Conservation (phyloP, 2,888 invertebrate species). For the Caenorhabditis drosophilae region DNA sequence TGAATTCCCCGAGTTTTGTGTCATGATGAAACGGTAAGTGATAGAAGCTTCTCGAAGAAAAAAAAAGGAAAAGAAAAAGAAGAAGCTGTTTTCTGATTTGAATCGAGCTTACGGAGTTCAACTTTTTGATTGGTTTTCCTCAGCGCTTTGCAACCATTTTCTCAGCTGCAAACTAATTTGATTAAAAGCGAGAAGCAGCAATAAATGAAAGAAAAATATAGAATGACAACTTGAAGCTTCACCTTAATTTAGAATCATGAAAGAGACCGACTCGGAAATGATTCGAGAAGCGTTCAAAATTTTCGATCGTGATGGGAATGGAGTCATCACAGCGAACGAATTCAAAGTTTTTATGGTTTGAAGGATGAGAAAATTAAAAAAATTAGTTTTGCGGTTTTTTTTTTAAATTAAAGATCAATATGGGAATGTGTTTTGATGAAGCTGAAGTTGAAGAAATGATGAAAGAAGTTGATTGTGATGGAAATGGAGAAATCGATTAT, state of each 20-base stretch:
- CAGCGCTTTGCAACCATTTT: not conserved
- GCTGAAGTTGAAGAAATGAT: conserved; percentile 67
- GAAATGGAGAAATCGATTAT: conserved; percentile 63
- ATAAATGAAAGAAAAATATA: not conserved
- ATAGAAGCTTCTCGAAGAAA: conserved; percentile 1
- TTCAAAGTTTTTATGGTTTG: conserved; percentile 61
- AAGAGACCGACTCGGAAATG: conserved; percentile 64
- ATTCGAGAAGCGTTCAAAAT: conserved; percentile 68
- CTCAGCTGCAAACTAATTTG: not conserved
- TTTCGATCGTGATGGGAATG: conserved; percentile 53
- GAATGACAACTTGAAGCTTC: not conserved
- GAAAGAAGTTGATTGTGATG: conserved; percentile 56
- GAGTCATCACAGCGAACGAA: conserved; percentile 62
- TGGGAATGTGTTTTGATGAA: conserved; percentile 68
- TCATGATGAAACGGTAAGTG: conserved; percentile 57
- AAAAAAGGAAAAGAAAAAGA: conserved; percentile 2
- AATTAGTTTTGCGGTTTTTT: not conserved
- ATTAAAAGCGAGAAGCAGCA: not conserved
- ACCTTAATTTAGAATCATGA: conserved; percentile 60
- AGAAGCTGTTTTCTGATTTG: not conserved
- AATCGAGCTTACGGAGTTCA: not conserved
- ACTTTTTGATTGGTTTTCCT: too few species aligned
- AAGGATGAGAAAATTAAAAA: not conserved
- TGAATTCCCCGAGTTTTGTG: conserved; percentile 59
- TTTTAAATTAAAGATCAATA: conserved; percentile 44